phyloP scores from a whole-genome alignment of 2,888 invertebrate species.

The Chesias legatella region DNA sequence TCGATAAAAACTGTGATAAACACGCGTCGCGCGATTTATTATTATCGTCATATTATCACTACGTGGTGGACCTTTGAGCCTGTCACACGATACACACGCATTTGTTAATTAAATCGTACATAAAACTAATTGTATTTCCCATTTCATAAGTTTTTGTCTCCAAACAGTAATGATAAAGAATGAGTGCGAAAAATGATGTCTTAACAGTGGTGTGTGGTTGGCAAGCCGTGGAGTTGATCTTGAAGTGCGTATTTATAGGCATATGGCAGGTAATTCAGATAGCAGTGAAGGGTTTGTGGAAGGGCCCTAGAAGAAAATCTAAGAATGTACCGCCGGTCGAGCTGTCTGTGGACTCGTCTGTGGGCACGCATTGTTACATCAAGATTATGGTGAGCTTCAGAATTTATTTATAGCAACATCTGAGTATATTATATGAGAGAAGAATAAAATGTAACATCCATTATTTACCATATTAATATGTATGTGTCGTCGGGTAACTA shows the following conservation, averaged over 20 bases:
- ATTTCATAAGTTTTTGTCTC: too few relatives aligned
- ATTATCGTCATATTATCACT: constrained; percentile 43
- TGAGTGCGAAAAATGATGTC: constrained; percentile 55
- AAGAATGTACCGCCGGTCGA: constrained; percentile 51
- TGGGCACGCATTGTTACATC: constrained; percentile 70
- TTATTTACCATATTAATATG: too few relatives aligned
- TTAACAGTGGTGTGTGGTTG: constrained; percentile 61
- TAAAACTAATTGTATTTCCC: too few relatives aligned
- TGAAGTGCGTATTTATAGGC: constrained; percentile 58
- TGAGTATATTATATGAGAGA: too few relatives aligned
- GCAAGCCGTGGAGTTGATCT: constrained; percentile 58
- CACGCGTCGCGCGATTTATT: constrained; percentile 29
- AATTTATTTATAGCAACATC: background rate
- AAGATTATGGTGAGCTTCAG: constrained; percentile 62
- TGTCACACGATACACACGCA: constrained; percentile 28
- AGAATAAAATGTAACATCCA: too few relatives aligned
- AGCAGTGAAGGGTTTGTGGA: constrained; percentile 61
- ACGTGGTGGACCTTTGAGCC: constrained; percentile 48
- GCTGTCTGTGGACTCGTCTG: constrained; percentile 62
- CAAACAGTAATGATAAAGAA: constrained; percentile 26
- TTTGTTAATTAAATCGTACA: constrained; percentile 10
- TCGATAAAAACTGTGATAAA: constrained; percentile 38
- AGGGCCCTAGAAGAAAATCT: constrained; percentile 57
- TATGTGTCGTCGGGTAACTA: too few relatives aligned
- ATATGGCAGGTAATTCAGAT: constrained; percentile 63